Evolutionary conservation across 2,797 vertebrate genomes (phyloP).

Genomic region (Chiroxiphia lanceolata): DNA sequence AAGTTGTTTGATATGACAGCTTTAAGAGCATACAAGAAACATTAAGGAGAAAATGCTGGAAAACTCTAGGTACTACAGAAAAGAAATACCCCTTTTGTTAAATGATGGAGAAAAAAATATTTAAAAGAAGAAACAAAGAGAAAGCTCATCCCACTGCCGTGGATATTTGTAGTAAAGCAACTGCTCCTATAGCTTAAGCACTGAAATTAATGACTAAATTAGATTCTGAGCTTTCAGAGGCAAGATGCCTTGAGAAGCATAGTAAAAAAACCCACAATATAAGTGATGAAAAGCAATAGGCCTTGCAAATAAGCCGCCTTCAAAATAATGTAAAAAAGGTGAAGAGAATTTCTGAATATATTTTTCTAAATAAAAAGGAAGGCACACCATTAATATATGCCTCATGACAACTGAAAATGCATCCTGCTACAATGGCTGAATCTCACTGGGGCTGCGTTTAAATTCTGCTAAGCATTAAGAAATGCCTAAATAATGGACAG

Average conservation of each 20-base stretch:
- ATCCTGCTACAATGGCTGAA: neutral
- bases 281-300: neutral
- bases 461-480: slow-evolving; percentile 42
- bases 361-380: neutral
- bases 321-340: neutral
- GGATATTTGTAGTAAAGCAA: neutral
- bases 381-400: neutral
- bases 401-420: neutral
- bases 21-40: neutral
- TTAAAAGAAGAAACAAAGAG: neutral
- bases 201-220: neutral
- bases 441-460: slow-evolving; percentile 5
- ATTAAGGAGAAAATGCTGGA: neutral
- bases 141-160: neutral
- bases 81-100: neutral
- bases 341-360: neutral
- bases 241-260: neutral
- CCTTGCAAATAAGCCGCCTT: neutral
- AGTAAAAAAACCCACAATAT: neutral
- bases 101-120: neutral
- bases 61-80: neutral
- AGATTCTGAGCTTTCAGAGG: neutral
- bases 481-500: slow-evolving; percentile 43
- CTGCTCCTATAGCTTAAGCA: neutral
- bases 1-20: neutral